A percentile compares a stretch with the other conserved stretches of the same genome.
These are phyloP conservation scores for Phalacrocorax pelagicus DNA, from an alignment of 2,113 vertebrate species.

Conservation along the genomic window DNA sequence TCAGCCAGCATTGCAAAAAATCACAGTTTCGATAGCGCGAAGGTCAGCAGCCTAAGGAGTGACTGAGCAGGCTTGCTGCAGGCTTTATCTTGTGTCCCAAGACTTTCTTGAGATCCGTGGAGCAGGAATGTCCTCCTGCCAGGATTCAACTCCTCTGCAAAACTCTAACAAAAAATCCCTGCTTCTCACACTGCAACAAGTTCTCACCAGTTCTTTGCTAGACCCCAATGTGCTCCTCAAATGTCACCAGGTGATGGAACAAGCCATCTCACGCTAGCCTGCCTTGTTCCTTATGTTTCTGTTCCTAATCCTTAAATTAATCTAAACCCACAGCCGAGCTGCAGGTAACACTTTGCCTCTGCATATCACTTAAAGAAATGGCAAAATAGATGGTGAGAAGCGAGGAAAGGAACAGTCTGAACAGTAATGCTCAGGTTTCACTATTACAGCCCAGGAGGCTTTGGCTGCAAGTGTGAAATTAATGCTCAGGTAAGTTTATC, in stretches of 20 bases:
- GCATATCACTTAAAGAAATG: not conserved
- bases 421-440: not conserved
- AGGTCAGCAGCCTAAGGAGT: not conserved
- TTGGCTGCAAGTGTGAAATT: not conserved
- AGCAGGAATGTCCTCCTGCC: not conserved
- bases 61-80: not conserved
- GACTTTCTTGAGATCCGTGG: not conserved
- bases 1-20: too few relatives aligned
- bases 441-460: not conserved
- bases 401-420: not conserved
- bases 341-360: not conserved
- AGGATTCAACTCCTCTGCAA: not conserved
- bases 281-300: not conserved
- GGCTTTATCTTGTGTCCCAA: not conserved
- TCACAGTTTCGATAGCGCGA: fast-evolving
- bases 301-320: not conserved
- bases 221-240: not conserved
- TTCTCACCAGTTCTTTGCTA: not conserved
- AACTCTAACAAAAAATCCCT: not conserved
- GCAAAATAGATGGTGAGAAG: not conserved
- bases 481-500: not conserved
- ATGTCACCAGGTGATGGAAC: not conserved
- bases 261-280: not conserved
- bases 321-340: not conserved
- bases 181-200: too few relatives aligned